Evolutionary conservation across 2,113 vertebrate species (phyloP), one percentile per base, ranked within the genome.

Genomic region (Otocyon megalotis): DNA sequence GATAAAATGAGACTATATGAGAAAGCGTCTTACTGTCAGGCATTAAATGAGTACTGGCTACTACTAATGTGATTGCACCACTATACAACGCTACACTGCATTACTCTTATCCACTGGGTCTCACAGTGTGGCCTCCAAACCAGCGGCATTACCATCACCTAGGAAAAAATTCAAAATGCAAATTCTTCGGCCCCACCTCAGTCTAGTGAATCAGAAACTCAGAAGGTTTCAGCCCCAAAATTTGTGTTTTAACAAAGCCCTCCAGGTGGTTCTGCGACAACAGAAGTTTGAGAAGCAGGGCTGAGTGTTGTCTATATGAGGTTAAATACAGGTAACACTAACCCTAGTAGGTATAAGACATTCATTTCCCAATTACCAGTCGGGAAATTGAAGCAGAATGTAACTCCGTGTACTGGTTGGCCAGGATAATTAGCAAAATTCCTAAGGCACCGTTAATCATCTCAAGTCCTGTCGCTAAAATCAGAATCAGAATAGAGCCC

Each of bases 1-100:
- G 48, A 94, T 85, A 84, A 95, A 81, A 81, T 94, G 65, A 96
- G 81, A 81, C 60, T 54, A 12, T n/a, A 43, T 69, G 13, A n/a
- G 60, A 95, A 96, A 94, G 28, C 77, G 43, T 84, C 76, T 93
- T 91, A 58, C 58, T 88, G 19, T 54, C 69, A 81, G 53, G 11
- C 19, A 48, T 72, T 83, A 62, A 13, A 48, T 2, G 24, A 90
- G n/a, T 13, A 67, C 24, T 37, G 62, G 32, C 28, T 95, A 56
- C 35, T 16, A 8, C 22, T 72, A 50, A 1, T 48, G 5, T 85
- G 48, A 88, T 5, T 65, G 5, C 16, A 90, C 48, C 53, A 48
- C 30, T 82, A 81, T 19, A 81, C n/a, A 63, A 71, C 94, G 56
- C 26, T 63, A 80, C 7, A 65, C 16, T 88, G 22, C 20, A 92